Base-by-base conservation (phyloP, 2,797 vertebrate genomes). In the Rhinatrema bivittatum region DNA sequence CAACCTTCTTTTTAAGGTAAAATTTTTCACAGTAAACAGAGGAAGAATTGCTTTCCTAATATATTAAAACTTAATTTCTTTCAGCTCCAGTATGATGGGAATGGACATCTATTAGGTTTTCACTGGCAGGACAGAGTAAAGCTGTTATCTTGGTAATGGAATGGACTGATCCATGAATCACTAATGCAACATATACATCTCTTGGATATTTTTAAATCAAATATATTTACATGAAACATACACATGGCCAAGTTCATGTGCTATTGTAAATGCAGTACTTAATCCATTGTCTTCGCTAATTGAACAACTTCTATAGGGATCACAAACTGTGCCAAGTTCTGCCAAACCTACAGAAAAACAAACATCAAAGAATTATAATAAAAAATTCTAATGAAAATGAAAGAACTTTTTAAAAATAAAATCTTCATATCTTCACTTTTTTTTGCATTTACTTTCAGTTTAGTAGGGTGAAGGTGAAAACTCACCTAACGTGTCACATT, bases 231-330 rank as follows among this genome's bases (percentile, higher is more conserved):
- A 64, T 25, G 56, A 52, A 56, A 86, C 96, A 87, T 85, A 99
- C 96, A 99, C 95, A 35, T 99, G 96, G 62, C 96, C 96, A 50
- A 99, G 90, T 65, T 99, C 96, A 46, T 99, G 96, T 53, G 96
- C 94, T 29, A 99, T 94, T 20, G 96, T 99, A 72, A 99, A 99
- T 6, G 96, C 93, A 2, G 95, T 98, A 68, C 96, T 99, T 45
- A 99, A 71, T 29, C 96, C 96, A 2, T 91, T 99, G 50, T 99
- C 96, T 74, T 99, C 96, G 25, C 90, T 98, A 62, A 99, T 98
- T 36, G 95, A 98, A 70, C 96, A 99, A 72, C 96, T 99, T 65
- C 96, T 84, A 57, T 93, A 94, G 0, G 93, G 93, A 64, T 99
- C 96, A 56, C 96, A 99, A 36, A 99, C 91, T 3, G 96, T 98